These are phyloP conservation scores for Oreortyx pictus DNA, from an alignment of 2,797 vertebrate genomes.

Conservation along the genomic window DNA sequence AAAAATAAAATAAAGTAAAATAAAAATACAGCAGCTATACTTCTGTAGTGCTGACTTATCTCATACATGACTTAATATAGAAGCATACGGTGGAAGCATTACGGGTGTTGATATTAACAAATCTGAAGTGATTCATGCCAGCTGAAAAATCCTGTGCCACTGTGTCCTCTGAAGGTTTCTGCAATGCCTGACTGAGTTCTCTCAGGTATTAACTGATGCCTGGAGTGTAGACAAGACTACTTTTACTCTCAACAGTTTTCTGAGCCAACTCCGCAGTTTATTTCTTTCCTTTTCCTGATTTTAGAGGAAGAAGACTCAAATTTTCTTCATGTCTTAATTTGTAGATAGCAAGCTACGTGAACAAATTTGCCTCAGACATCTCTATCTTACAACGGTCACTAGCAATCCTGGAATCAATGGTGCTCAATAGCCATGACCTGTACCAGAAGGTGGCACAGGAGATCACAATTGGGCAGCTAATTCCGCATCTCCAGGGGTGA, in stretches of 20 bases:
- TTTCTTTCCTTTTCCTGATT: not conserved
- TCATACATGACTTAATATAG: fast-evolving
- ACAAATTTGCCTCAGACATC: slow-evolving; percentile 92
- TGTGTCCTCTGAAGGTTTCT: not conserved
- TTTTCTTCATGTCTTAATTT: slow-evolving; percentile 27
- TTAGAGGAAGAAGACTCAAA: not conserved
- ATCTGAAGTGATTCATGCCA: not conserved
- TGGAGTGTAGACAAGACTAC: not conserved
- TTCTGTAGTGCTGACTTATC: not conserved
- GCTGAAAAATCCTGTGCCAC: not conserved
- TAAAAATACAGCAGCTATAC: fast-evolving
- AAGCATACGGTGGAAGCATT: not conserved
- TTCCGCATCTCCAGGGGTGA: slow-evolving; percentile 96
- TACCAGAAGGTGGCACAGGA: slow-evolving; percentile 99
- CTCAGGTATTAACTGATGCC: not conserved
- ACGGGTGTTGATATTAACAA: not conserved
- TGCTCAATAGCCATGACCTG: slow-evolving; percentile 97
- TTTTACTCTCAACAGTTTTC: not conserved
- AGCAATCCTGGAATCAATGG: slow-evolving; percentile 98
- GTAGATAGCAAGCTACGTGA: slow-evolving; percentile 95
- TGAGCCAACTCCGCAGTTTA: fast-evolving
- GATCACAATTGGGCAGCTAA: slow-evolving; percentile 97
- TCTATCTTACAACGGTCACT: slow-evolving; percentile 94
- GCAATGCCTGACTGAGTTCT: not conserved
- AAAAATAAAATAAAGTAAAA: not conserved